Evolutionary conservation across 2,797 vertebrate species (phyloP).

Genomic region (Pantherophis alleghaniensis): DNA sequence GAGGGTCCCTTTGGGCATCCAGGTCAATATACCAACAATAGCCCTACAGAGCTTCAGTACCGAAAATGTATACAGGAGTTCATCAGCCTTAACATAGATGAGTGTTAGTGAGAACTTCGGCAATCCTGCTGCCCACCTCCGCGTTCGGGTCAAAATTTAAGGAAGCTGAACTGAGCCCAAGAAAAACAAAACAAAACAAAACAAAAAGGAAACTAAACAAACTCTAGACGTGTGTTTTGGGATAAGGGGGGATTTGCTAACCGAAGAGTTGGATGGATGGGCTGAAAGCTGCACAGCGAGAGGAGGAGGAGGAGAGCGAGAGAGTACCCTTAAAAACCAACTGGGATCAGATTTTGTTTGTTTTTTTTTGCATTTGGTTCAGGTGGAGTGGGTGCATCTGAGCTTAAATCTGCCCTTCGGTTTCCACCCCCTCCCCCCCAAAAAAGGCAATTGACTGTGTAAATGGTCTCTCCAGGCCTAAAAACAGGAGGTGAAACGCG

Average conservation of each 20-base stretch:
- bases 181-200: background rate
- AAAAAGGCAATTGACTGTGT: background rate
- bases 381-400: background rate
- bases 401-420: background rate
- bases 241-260: constrained; percentile 52
- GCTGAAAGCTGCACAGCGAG: constrained; percentile 19
- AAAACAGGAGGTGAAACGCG: background rate
- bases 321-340: background rate
- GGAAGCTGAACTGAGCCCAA: constrained; percentile 53
- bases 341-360: background rate
- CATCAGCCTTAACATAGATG: constrained; percentile 92
- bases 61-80: constrained; percentile 97
- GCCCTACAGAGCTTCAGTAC: constrained; percentile 96
- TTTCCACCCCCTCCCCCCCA: accelerated
- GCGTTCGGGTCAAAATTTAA: constrained; percentile 48
- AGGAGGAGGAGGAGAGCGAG: background rate
- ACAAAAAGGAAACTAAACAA: background rate
- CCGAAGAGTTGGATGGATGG: background rate
- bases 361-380: background rate
- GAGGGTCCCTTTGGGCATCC: constrained; percentile 90
- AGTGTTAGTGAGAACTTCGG: constrained; percentile 78
- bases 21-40: constrained; percentile 89
- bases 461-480: background rate
- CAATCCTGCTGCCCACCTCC: constrained; percentile 31
- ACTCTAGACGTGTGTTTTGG: constrained; percentile 38